Evolutionary conservation across 2,113 vertebrate species (phyloP), one percentile per base, ranked within the genome.

Genomic region (Orientallactaga bullata): DNA sequence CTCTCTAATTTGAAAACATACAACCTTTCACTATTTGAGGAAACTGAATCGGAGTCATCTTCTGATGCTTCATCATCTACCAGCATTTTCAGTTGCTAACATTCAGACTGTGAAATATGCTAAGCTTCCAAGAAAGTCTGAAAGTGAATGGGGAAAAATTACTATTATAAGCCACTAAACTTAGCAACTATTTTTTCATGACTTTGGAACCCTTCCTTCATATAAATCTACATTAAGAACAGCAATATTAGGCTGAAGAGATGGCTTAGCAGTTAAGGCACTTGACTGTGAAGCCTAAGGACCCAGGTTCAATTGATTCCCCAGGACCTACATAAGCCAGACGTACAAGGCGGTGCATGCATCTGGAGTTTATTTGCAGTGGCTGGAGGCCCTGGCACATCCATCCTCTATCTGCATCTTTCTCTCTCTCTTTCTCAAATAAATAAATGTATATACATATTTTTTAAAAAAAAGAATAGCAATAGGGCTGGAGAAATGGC

Each of bases 1-100:
- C 83, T 97, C 97, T 94, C 96, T 97, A n/a, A 96, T 97, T 58
- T 93, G 95, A 74, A 95, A 93, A 90, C 12, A 58, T 0, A 8
- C 26, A 21, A 39, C 87, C 97, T 97, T 96, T 97, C 94, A 65
- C 97, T 98, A 95, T 97, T 98, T 97, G 98, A 92, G 94, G 97
- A 97, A 97, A 97, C 9, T 28, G 97, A 98, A 97, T 95, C 98
- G 94, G 94, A 98, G 97, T 98, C 98, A 66, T 99, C 98, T 98
- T 99, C 98, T 97, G 98, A 98, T 90, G 98, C 96, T 97, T 98
- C 98, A 98, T 98, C 98, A 94, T 98, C 98, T 98, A 98, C 97
- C 92, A 95, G 98, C 98, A 99, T 99, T 98, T 97, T 98, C 98
- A 98, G 94, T 91, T 95, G 96, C 97, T 98, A 93, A 94, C 91